Base-by-base conservation (phyloP, 2,113 vertebrate species). In the Nibea coibor region DNA sequence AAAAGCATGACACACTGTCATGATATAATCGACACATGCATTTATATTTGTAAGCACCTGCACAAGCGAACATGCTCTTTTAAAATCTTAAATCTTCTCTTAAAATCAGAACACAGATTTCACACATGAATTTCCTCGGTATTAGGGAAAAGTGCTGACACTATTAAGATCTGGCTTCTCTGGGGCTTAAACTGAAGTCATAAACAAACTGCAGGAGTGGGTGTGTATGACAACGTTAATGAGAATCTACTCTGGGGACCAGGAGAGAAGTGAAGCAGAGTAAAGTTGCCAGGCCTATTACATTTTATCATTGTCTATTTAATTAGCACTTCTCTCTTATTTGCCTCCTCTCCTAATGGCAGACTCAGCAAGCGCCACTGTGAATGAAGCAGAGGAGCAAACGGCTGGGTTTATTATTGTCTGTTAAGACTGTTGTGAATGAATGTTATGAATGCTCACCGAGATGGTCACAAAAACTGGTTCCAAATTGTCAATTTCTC, bases 281-380 rank as follows among this genome's bases (percentile, higher is more conserved):
- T 77, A 57, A 86, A 82, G 78, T 75, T 67, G 78, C 74, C 69
- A n/a, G 75, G 72, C 59, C 72, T 65, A 84, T 88, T 90, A 88
- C 78, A 22, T 83, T 88, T 79, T 48, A 89, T 91, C 72, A 84
- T 63, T 72, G 50, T 78, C 83, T 82, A 42, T 88, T 90, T 87
- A 87, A 88, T 92, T 88, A 88, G 50, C 77, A 65, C 63, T 83
- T 78, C 66, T 62, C 59, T 77, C 47, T 53, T 35, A 70, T 63
- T 80, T 16, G 19, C 71, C 82, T 64, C n/a, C 72, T 47, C 39
- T 47, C 64, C 71, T 77, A 51, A 19, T 51, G 51, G 45, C 61
- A 51, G 47, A 56, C 42, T n/a, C 42, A 19, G 63, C 26, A 39
- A 75, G 22, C 74, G 63, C 31, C 54, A 63, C 57, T 75, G 12